Evolutionary conservation across 2,888 invertebrate species (phyloP).

Genomic region (Cerastoderma edule): DNA sequence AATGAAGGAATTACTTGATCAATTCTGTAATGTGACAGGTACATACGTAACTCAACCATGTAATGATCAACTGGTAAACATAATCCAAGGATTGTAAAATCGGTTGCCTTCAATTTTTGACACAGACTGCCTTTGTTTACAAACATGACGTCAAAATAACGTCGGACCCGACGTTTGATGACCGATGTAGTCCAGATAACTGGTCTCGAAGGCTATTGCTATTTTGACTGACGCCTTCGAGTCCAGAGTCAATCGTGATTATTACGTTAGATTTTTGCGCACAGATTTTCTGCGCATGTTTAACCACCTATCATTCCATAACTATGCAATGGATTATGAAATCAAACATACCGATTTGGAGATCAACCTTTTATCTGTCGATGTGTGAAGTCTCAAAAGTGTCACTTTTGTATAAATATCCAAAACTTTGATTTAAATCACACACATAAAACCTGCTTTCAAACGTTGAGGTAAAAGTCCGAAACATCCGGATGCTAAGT

Average conservation of each 20-base stretch:
- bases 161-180: background rate
- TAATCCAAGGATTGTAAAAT: background rate
- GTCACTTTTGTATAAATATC: too few relatives aligned
- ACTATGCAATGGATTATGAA: too few relatives aligned
- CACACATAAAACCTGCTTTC: too few relatives aligned
- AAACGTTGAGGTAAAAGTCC: too few relatives aligned
- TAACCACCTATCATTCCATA: too few relatives aligned
- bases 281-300: too few relatives aligned
- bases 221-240: background rate
- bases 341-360: too few relatives aligned
- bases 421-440: too few relatives aligned
- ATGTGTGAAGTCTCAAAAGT: too few relatives aligned
- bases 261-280: too few relatives aligned
- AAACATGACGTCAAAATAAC: background rate
- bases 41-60: background rate
- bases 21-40: conserved; percentile 67
- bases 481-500: too few relatives aligned
- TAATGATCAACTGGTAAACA: background rate
- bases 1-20: conserved; percentile 41
- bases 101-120: background rate
- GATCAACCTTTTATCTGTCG: too few relatives aligned
- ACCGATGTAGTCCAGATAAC: background rate
- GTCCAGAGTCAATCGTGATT: background rate
- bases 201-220: background rate
- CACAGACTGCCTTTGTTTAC: background rate